Evolutionary conservation across 1,140 invertebrate genomes (phyloP), one percentile per base, ranked within the genome.

Genomic region (Lamellibrachia luymesi): DNA sequence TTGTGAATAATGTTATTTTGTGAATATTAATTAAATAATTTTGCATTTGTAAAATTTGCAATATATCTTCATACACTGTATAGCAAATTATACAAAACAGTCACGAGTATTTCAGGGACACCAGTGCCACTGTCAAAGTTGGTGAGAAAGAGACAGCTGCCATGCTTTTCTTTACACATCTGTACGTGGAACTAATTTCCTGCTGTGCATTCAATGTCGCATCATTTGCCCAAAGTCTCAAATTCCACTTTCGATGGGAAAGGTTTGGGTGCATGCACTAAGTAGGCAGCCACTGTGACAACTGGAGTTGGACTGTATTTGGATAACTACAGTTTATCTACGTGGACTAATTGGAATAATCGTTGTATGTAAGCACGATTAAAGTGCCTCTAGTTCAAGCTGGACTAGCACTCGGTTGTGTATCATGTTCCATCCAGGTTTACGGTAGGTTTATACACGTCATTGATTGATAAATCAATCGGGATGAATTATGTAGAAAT

Each of bases 391-490:
- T 22, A 10, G 17, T 80, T 80, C 25, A 4, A 80, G 8, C 25
- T 8, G 13, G 25, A 80, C 64, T 0, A 2, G 64, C 25, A 22
- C 64, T 80, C 4, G 64, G 2, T 80, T 80, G 64, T 22, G 13
- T 10, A 2, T 80, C 13, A 17, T 80, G 64, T 80, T 80, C 64
- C 25, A 22, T 22, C 64, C 64, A 17, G 64, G 64, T 80, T 80
- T 80, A 22, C 38, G 25, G 13, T 56, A 6, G 52, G 52, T 56
- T 80, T 1, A 1, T 22, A 80, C 64, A 80, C 4, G 13, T 80
- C 64, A 80, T 80, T 80, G 64, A 80, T 80, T 80, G 64, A 80
- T 80, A 80, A 80, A 80, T 80, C 64, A 80, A 80, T 80, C 64
- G 7, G 64, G 64, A 80, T 17, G 64, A 80, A 80, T 80, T 80